Evolutionary conservation across 2,888 invertebrate species (phyloP).

Genomic region (Cinara cedri): DNA sequence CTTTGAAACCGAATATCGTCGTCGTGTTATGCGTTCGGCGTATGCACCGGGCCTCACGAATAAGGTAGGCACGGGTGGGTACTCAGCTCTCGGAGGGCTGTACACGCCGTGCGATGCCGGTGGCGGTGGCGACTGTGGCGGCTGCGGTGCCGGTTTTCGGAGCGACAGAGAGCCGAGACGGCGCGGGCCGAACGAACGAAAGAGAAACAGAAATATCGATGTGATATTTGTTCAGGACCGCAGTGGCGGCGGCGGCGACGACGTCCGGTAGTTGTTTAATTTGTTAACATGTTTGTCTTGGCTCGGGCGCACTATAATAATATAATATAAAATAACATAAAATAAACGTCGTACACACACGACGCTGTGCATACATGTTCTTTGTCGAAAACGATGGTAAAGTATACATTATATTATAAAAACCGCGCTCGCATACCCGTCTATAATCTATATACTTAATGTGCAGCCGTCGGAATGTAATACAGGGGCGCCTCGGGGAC

Average conservation of each 20-base stretch:
- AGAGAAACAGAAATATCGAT: conserved; percentile 28
- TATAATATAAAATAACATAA: neutral
- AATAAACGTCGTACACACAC: neutral
- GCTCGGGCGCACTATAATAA: neutral
- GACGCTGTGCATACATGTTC: neutral
- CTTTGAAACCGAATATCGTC: conserved; percentile 54
- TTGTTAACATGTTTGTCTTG: conserved; percentile 57
- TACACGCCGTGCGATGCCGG: too few species aligned
- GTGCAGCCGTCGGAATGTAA: too few species aligned
- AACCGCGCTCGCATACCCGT: neutral
- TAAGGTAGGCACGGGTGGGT: too few species aligned
- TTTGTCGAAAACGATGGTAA: conserved; percentile 18
- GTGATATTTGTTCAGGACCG: conserved; percentile 54
- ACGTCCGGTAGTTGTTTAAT: conserved; percentile 57
- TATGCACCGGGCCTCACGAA: too few species aligned
- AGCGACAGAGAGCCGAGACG: too few species aligned
- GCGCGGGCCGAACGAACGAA: too few species aligned
- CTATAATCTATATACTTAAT: too few species aligned
- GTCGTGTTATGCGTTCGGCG: neutral
- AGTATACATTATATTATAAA: neutral
- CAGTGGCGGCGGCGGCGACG: neutral
- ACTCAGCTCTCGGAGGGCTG: too few species aligned
- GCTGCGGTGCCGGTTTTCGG: too few species aligned
- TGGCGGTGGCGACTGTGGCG: too few species aligned
- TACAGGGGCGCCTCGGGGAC: too few species aligned